Evolutionary conservation across 2,113 vertebrate genomes (phyloP).

Genomic region (Daboia siamensis): DNA sequence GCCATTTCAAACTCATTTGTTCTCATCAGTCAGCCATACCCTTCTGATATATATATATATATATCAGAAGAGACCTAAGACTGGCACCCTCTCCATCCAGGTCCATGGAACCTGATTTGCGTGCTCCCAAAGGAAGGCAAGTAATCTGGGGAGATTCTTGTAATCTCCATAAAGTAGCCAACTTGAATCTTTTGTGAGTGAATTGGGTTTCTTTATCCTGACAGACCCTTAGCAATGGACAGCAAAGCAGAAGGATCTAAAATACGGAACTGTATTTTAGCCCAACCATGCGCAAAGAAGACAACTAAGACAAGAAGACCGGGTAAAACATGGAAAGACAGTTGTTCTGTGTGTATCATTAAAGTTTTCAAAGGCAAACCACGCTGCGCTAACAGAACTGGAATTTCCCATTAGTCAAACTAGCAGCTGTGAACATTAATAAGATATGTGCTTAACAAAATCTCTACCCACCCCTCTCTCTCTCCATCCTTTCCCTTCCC

Average conservation of each 20-base stretch:
- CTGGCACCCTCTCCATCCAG: no score
- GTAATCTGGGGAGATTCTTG: no score
- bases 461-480: not conserved
- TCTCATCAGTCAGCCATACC: no score
- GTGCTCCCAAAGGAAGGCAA: no score
- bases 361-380: not conserved
- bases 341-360: not conserved
- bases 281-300: not conserved
- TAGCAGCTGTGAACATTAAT: not conserved
- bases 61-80: no score
- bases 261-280: not conserved
- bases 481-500: not conserved
- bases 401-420: not conserved
- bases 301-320: not conserved
- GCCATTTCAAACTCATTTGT: no score
- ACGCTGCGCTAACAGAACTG: not conserved
- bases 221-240: not conserved
- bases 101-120: no score
- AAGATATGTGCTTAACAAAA: not conserved
- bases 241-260: not conserved
- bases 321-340: not conserved
- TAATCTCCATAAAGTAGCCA: no score
- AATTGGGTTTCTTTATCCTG: no score
- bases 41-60: no score
- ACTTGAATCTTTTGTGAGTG: no score